Evolutionary conservation across 2,888 invertebrate genomes (phyloP), one percentile per base, ranked within the genome.

Genomic region (Tortricodes alternella): DNA sequence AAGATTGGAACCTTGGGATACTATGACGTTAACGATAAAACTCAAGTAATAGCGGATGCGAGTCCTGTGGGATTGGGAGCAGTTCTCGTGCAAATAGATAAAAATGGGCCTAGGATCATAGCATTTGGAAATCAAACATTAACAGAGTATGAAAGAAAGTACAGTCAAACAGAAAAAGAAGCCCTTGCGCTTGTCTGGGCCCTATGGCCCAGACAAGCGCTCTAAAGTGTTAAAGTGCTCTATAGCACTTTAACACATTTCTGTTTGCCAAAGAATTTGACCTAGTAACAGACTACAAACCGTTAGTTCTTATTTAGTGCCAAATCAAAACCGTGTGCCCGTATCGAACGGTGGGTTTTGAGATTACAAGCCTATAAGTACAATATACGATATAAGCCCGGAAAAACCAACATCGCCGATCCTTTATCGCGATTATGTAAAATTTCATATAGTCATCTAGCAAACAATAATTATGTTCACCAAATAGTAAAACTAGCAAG

Each of bases 221-320:
- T n/a, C n/a, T n/a, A n/a, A n/a, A n/a, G n/a, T n/a, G n/a, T n/a
- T n/a, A n/a, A n/a, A n/a, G n/a, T n/a, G n/a, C n/a, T 2, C 69
- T 80, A 4, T 72, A 77, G 50, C 67, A 70, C 51, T 89, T 89
- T 61, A 68, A 80, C 48, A 64, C 70, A 13, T 86, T 76, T 56
- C 38, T 87, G 2, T 74, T 62, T 57, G 86, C 86, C 0, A 62
- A 74, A 7, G 63, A 69, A 13, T 90, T 89, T 61, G 74, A 72
- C 1, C 61, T 74, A 1, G 48, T 60, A 2, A 59, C 56, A 0
- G 59, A 59, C 18, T 56, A 56, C 16, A 59, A 59, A 15, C 77
- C 85, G 0, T 59, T 87, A 6, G 70, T 59, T 59, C 1, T 60
- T 73, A 21, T 73, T 75, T 50, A 53, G 62, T 0, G 59, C 64